Evolutionary conservation across 2,888 invertebrate genomes (phyloP).

Genomic region (Ceriagrion tenellum): DNA sequence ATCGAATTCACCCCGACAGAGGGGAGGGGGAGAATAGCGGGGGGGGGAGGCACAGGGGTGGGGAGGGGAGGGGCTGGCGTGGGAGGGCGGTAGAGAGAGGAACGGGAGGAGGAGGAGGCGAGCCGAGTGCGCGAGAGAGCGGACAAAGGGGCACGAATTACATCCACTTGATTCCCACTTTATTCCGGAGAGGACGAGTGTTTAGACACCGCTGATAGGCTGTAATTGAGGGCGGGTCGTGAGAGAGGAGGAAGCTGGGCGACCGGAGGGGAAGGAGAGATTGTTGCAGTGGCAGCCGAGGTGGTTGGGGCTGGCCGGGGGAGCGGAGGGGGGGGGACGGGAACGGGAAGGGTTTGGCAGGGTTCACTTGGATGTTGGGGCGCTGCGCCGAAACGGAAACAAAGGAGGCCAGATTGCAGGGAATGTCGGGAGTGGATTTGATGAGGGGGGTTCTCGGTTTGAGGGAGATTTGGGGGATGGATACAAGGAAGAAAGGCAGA

Average conservation of each 20-base stretch:
- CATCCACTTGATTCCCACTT: constrained; percentile 47
- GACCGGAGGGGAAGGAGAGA: neutral
- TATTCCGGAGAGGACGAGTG: constrained; percentile 29
- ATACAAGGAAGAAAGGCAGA: no score
- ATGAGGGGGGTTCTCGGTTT: neutral
- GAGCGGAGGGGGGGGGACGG: neutral
- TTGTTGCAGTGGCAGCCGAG: neutral
- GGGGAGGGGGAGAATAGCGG: no score
- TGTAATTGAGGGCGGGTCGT: constrained; percentile 21
- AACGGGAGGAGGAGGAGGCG: neutral
- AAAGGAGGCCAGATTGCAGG: constrained; percentile 53
- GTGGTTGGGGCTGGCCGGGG: neutral
- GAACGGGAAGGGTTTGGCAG: neutral
- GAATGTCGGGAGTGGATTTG: constrained; percentile 34
- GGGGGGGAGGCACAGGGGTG: no score
- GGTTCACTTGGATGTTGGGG: neutral
- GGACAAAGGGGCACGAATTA: constrained; percentile 45
- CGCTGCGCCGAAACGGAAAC: neutral
- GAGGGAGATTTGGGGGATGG: neutral
- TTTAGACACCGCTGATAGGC: constrained; percentile 53
- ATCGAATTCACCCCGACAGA: no score
- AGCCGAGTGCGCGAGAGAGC: neutral
- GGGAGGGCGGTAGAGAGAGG: neutral
- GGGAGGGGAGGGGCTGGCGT: no score
- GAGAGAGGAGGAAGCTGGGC: neutral